Conservation (phyloP, 2,888 invertebrate species). For the Lycocerus yunnanus region DNA sequence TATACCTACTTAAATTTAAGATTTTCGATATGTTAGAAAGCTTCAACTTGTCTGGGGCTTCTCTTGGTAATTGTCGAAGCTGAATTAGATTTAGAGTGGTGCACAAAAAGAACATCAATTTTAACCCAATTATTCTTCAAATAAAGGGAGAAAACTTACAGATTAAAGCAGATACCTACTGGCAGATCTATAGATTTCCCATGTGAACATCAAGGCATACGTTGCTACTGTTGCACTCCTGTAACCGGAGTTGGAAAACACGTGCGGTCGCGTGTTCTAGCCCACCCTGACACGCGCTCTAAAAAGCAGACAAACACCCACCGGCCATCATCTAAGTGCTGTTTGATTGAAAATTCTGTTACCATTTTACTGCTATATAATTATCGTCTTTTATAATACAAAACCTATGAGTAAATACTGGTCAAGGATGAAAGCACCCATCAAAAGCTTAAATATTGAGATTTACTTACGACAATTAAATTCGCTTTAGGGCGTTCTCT, state of each 20-base stretch:
- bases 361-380: constrained; percentile 28
- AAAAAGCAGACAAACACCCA: constrained; percentile 45
- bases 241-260: constrained; percentile 42
- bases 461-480: background rate
- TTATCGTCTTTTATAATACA: constrained; percentile 28
- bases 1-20: background rate
- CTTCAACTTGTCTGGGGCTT: background rate
- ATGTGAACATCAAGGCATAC: constrained; percentile 39
- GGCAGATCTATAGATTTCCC: constrained; percentile 43
- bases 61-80: background rate
- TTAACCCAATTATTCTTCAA: constrained; percentile 41
- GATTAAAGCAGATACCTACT: constrained; percentile 37
- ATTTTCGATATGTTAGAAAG: background rate
- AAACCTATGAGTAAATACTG: background rate
- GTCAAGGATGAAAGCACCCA: background rate
- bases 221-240: constrained; percentile 31
- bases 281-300: constrained; percentile 38
- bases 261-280: constrained; percentile 37
- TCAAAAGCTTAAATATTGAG: background rate
- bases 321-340: constrained; percentile 35
- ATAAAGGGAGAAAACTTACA: constrained; percentile 32
- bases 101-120: constrained; percentile 41
- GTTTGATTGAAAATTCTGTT: constrained; percentile 35
- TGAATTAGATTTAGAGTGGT: constrained; percentile 22
- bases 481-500: background rate